Evolutionary conservation across 2,797 vertebrate species (phyloP), one percentile per base, ranked within the genome.

Genomic region (Semaprochilodus insignis): DNA sequence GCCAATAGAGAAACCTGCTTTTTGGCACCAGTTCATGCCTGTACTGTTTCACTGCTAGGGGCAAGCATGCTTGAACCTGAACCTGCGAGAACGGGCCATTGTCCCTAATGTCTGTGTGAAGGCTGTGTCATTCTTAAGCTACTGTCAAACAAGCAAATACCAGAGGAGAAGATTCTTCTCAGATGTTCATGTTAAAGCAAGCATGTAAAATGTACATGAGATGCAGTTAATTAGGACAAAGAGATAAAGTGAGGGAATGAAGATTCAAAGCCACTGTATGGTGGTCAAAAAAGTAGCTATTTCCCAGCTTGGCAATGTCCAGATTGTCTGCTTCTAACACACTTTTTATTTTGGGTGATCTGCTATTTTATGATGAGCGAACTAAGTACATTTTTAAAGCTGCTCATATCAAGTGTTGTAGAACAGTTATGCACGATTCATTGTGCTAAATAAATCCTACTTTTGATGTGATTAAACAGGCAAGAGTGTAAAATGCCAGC

Each of bases 61-160:
- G 25, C 21, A 70, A 59, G 62, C 65, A 40, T 19, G 19, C 52
- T 60, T 70, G 31, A 79, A 70, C 54, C 66, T 60, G 40, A 69
- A 71, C 67, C 67, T 27, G 21, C 14, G 25, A 59, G 54, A 57
- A 57, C 8, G 31, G 25, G 27, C 10, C 27, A n/a, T 74, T 74
- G 72, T 57, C 25, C 25, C 4, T 36, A 21, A 36, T 44, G 19
- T 74, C 23, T 73, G 67, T 48, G 40, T 44, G n/a, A 52, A n/a
- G 7, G 34, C n/a, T 40, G 17, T 19, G 15, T 66, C 31, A 5
- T 34, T 66, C 63, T 34, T 74, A 57, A 55, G 52, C 51, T 59
- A 60, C 21, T 75, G 60, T 60, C 31, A 21, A 16, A 59, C 51
- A 74, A 55, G 17, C 44, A 48, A 48, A 10, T 48, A 48, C 44